A percentile compares a stretch with the other conserved stretches of the same genome.
Conservation (phyloP, 2,113 vertebrate species). For the Irena cyanogastra region DNA sequence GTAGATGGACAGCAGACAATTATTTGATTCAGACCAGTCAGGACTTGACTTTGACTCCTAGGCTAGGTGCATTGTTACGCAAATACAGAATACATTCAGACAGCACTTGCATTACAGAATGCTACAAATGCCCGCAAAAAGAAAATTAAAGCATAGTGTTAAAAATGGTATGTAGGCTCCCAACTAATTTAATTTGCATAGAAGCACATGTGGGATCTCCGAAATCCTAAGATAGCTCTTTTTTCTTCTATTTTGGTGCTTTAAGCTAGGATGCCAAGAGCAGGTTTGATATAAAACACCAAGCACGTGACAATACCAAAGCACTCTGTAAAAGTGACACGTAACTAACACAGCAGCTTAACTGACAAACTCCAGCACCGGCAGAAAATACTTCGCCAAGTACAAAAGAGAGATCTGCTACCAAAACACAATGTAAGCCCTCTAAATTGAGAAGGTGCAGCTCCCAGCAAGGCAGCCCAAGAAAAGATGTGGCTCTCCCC, state of each 20-base stretch:
- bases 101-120: background rate
- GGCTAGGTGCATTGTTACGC: background rate
- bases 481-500: background rate
- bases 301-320: background rate
- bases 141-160: background rate
- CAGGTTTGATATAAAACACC: background rate
- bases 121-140: background rate
- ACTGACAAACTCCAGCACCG: background rate
- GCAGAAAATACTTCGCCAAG: background rate
- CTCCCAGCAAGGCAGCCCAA: background rate
- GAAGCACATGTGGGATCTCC: accelerated
- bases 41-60: background rate
- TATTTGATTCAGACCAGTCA: background rate
- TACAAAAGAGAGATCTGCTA: background rate
- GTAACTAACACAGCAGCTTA: background rate
- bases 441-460: background rate
- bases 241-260: background rate
- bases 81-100: background rate
- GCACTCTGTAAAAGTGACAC: background rate
- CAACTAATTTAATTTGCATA: background rate
- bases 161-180: background rate
- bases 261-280: background rate
- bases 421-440: background rate
- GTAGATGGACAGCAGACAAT: background rate
- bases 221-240: background rate